Conservation (phyloP, 1,140 invertebrate species). For the Rhagoletis pomonella region DNA sequence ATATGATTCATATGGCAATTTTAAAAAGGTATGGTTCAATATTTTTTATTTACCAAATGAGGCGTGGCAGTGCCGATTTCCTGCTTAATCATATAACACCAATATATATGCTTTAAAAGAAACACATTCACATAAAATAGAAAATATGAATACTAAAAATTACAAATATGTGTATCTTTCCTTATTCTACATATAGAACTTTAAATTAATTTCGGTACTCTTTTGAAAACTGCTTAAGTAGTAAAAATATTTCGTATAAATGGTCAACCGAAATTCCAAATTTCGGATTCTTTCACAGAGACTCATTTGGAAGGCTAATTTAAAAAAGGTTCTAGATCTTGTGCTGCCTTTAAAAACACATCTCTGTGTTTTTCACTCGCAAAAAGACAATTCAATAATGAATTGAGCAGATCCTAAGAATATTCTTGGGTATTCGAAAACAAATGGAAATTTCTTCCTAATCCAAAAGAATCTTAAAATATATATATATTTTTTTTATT, state of each 20-base stretch:
- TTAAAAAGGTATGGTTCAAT: not conserved
- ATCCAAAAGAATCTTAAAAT: not conserved
- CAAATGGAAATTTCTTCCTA: not conserved
- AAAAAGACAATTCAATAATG: not conserved
- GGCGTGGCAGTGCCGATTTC: slow-evolving; percentile 32
- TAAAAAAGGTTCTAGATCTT: slow-evolving; percentile 55
- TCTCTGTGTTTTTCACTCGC: slow-evolving; percentile 39
- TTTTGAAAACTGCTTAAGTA: slow-evolving; percentile 4
- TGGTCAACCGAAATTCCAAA: not conserved
- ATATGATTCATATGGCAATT: not conserved
- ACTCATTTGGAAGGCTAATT: slow-evolving; percentile 42
- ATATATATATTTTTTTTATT: not conserved
- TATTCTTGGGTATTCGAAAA: not conserved
- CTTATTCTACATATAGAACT: not conserved
- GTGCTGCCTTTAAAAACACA: slow-evolving; percentile 48
- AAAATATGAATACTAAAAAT: not conserved
- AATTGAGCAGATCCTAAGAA: slow-evolving; percentile 45
- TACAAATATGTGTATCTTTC: not conserved
- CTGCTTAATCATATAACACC: not conserved
- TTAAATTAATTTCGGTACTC: slow-evolving; percentile 21
- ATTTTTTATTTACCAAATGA: not conserved
- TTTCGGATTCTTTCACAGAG: not conserved
- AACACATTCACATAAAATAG: slow-evolving; percentile 11
- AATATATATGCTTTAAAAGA: not conserved
- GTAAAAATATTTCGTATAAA: slow-evolving; percentile 19